Base-by-base conservation (phyloP, 2,113 vertebrate genomes). In the Hyla sarda region DNA sequence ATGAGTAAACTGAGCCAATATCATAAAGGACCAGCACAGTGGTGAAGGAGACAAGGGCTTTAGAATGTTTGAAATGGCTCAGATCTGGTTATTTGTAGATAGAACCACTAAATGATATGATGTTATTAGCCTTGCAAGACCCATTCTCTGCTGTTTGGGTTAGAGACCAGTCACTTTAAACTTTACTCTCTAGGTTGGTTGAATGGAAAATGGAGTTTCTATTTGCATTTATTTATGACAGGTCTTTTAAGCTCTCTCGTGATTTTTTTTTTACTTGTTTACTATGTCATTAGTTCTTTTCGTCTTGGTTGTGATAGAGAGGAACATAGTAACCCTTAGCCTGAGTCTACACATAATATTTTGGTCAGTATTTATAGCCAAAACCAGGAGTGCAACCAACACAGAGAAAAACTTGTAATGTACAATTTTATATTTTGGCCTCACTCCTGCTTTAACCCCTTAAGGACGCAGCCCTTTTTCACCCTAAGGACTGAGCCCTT, bases 31-130 rank as follows among this genome's bases (percentile, higher is more conserved):
- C 25, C 83, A n/a, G 21, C 11, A 32, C 23, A 77, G 60, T 58
- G 8, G 34, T 54, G 65, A 72, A 32, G 41, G 47, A 79, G 56
- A 17, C 32, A 1, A 25, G 16, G 30, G 6, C 30, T 86, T 86
- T 72, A 85, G n/a, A 23, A 72, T 86, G 84, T 86, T 86, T 80
- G 25, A 21, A 80, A 75, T 69, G 17, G 41, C 45, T 69, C 21
- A 37, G 30, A 85, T 79, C 78, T 41, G n/a, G 34, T 79, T 86
- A 76, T 80, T 50, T 56, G 23, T 73, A 47, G 37, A 28, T 28
- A 60, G 4, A 45, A 23, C 9, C 17, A 17, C 41, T 62, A 80
- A 54, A 77, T 19, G 25, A 14, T 41, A 41, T 19, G 21, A 52
- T 19, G 52, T 30, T 50, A 48, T 16, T 50, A 3, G n/a, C 3